Base-by-base conservation (phyloP, 2,797 vertebrate species). In the Pempheris klunzingeri region DNA sequence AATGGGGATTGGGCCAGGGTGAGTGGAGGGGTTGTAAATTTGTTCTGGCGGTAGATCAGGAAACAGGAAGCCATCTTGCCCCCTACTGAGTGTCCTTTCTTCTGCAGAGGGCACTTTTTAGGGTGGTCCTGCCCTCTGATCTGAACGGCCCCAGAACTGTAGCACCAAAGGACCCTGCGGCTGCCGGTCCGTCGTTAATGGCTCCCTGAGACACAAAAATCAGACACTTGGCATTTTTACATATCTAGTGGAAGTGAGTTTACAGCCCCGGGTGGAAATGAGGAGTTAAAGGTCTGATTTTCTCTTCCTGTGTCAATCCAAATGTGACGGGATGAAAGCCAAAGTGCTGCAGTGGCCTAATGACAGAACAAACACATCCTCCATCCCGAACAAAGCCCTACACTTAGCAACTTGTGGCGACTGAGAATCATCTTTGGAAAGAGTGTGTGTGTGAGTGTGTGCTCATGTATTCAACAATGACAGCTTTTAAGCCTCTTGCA, bases 101-200 rank as follows among this genome's bases (percentile, higher is more conserved):
- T 77, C 80, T 46, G 75, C n/a, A 62, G 74, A 63, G 70, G 71
- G 38, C 13, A 2, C 26, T 24, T n/a, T n/a, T 28, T 6, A 3
- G 53, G 58, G 17, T 50, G 52, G 34, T 55, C 68, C 83, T 28
- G 53, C 57, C 74, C 59, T 73, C 78, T 22, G 82, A 60, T 82
- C 85, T 77, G 79, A 71, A n/a, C 55, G 22, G 12, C 60, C 71
- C 69, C 74, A 74, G 79, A 83, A 67, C 53, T 87, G 78, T 92
- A 95, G 94, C 95, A 95, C 94, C 93, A 90, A 90, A 88, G 84
- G 82, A 87, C 76, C 61, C 73, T 20, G 63, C 13, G 17, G 49
- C 77, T 58, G 71, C 79, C 62, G 63, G 71, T 86, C 90, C 70
- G 54, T 86, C 61, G 87, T 94, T 91, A 94, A 80, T 80, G 85